Evolutionary conservation across 1,140 invertebrate genomes (phyloP).

Genomic region (Bombus haemorrhoidalis): DNA sequence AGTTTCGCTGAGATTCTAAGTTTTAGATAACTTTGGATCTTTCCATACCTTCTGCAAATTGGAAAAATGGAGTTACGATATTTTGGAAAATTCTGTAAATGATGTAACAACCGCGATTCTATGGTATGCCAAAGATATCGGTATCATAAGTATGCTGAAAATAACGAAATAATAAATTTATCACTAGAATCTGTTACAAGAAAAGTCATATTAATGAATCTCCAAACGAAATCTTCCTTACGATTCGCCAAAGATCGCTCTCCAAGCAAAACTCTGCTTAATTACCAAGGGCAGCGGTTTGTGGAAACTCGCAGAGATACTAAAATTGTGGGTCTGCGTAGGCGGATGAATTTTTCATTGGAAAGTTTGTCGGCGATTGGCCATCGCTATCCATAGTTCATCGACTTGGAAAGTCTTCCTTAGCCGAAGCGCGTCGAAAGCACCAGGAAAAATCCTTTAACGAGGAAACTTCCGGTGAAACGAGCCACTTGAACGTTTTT

Average conservation of each 20-base stretch:
- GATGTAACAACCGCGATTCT: too few species aligned
- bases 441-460: conserved; percentile 60
- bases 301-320: not conserved
- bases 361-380: conserved; percentile 27
- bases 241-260: not conserved
- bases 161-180: too few species aligned
- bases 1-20: too few species aligned
- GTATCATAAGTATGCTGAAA: too few species aligned
- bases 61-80: too few species aligned
- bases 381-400: conserved; percentile 7
- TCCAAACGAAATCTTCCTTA: not conserved
- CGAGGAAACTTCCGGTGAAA: conserved; percentile 68
- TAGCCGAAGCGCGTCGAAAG: conserved; percentile 3
- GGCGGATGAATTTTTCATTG: conserved; percentile 52
- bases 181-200: too few species aligned
- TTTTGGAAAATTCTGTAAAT: too few species aligned
- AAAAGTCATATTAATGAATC: not conserved
- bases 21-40: too few species aligned
- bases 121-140: too few species aligned
- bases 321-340: not conserved
- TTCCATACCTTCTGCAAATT: too few species aligned
- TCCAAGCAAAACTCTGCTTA: not conserved
- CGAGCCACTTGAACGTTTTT: conserved; percentile 70
- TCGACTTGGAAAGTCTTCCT: conserved; percentile 46
- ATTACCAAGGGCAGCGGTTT: not conserved